These are phyloP conservation scores for Eretmochelys imbricata DNA, from an alignment of 2,113 vertebrate species.

Conservation along the genomic window DNA sequence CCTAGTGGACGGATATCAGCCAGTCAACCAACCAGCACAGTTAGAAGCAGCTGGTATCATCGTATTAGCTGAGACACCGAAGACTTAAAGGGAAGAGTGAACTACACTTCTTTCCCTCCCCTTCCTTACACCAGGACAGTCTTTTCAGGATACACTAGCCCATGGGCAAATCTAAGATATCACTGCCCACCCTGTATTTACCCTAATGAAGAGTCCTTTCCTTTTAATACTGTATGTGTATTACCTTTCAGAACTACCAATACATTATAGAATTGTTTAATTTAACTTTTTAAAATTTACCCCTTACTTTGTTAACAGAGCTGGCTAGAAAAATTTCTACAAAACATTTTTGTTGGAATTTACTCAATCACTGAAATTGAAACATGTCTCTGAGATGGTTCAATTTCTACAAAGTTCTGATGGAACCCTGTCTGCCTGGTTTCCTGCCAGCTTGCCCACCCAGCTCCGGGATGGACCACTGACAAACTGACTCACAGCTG, in stretches of 20 bases:
- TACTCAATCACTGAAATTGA: not conserved
- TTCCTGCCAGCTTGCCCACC: no score
- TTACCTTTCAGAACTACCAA: not conserved
- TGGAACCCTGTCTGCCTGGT: no score
- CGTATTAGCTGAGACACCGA: not conserved
- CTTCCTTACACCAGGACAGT: no score
- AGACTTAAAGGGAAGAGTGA: not conserved
- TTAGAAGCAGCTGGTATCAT: not conserved
- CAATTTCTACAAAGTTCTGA: no score
- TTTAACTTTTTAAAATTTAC: not conserved
- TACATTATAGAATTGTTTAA: not conserved
- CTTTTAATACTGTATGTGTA: not conserved
- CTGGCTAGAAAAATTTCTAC: not conserved
- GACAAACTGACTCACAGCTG: no score
- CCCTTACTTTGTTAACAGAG: not conserved
- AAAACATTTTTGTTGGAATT: not conserved
- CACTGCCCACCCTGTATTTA: not conserved
- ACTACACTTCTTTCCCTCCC: not conserved
- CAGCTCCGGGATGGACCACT: no score
- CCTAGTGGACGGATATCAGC: not conserved
- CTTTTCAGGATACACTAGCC: not conserved
- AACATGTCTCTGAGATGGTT: not conserved
- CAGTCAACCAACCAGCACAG: not conserved
- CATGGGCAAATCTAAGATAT: not conserved
- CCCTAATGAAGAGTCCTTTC: not conserved